A percentile compares a stretch with the other conserved stretches of the same genome.
These are phyloP conservation scores for Sipha flava DNA, from an alignment of 1,140 invertebrate species.

Conservation along the genomic window DNA sequence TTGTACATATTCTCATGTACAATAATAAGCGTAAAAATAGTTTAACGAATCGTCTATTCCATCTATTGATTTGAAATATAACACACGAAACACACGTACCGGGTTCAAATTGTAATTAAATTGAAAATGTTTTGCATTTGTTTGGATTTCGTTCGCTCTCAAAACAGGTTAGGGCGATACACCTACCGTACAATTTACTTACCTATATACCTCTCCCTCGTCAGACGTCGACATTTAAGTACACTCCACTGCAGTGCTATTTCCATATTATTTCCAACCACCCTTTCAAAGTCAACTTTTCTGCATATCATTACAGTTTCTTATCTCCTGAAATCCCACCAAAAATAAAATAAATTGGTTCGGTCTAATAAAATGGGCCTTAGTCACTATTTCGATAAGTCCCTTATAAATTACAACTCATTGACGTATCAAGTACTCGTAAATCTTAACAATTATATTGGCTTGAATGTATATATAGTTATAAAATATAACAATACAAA, in stretches of 20 bases:
- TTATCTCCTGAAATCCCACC: background rate
- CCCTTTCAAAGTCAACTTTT: background rate
- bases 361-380: background rate
- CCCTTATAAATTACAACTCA: background rate
- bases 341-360: conserved; percentile 10
- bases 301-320: conserved; percentile 16
- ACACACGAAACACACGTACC: too few relatives aligned
- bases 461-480: too few relatives aligned
- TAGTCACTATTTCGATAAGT: background rate
- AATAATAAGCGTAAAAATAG: too few relatives aligned
- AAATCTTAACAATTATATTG: background rate
- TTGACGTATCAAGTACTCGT: background rate
- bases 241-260: background rate
- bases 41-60: too few relatives aligned
- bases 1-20: too few relatives aligned
- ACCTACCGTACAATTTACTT: background rate
- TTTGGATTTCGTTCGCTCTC: background rate
- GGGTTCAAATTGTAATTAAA: too few relatives aligned
- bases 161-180: background rate
- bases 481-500: too few relatives aligned
- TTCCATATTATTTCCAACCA: conserved; percentile 19
- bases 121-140: background rate
- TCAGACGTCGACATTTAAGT: background rate
- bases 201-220: background rate
- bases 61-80: too few relatives aligned